phyloP scores from a whole-genome alignment of 2,888 invertebrate genomes.

The Pyrrhosoma nymphula region DNA sequence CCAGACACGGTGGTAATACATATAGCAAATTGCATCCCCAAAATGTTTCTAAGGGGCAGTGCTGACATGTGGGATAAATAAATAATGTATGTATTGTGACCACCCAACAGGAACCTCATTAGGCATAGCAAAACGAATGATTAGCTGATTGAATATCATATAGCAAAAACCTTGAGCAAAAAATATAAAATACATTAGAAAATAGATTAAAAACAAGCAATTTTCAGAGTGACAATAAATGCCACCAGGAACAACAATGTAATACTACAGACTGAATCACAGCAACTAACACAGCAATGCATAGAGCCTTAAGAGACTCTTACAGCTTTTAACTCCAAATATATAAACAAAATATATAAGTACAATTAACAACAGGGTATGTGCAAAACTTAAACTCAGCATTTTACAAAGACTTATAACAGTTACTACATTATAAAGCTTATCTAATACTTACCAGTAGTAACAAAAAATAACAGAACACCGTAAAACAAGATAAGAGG shows the following conservation, averaged over 20 bases:
- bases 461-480: not conserved
- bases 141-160: not conserved
- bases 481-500: not conserved
- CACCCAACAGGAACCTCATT: not conserved
- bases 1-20: not conserved
- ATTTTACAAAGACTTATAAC: not conserved
- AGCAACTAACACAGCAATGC: not conserved
- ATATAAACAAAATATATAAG: not conserved
- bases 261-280: conserved; percentile 26
- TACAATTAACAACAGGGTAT: not conserved
- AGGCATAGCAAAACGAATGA: not conserved
- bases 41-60: not conserved
- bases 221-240: not conserved
- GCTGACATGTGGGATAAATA: not conserved
- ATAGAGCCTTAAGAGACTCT: not conserved
- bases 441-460: not conserved
- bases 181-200: not conserved
- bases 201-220: not conserved
- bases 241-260: not conserved
- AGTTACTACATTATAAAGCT: not conserved
- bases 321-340: not conserved
- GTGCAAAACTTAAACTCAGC: not conserved
- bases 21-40: not conserved
- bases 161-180: not conserved
- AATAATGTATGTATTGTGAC: not conserved